These are phyloP conservation scores for Scaptomyza reducta DNA, from an alignment of 2,888 invertebrate genomes.

Conservation along the genomic window DNA sequence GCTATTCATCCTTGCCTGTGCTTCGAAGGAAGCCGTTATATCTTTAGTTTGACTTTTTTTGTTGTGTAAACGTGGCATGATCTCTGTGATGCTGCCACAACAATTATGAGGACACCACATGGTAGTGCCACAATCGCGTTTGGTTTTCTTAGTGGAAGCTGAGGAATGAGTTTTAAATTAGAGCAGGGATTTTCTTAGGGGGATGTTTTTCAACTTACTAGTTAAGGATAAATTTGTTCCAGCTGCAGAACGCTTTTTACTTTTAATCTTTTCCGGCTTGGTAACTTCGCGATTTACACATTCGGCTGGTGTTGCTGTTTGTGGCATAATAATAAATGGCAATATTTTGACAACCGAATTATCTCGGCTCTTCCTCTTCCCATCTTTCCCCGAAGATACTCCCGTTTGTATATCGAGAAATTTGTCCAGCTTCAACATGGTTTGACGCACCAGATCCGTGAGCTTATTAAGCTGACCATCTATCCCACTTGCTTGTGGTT, in stretches of 20 bases:
- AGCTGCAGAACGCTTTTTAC: conserved; percentile 6
- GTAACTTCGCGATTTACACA: too few species aligned
- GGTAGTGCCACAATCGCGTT: conserved; percentile 58
- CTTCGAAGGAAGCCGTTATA: not conserved
- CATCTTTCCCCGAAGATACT: too few species aligned
- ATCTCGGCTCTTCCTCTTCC: too few species aligned
- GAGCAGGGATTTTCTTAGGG: not conserved
- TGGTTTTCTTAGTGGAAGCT: not conserved
- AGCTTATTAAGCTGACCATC: conserved; percentile 16
- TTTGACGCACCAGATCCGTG: conserved; percentile 40
- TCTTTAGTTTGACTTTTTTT: not conserved
- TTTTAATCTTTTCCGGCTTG: not conserved
- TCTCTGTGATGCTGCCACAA: conserved; percentile 3
- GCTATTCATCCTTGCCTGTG: not conserved
- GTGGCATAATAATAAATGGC: conserved; percentile 41
- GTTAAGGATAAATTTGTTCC: not conserved
- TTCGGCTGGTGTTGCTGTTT: not conserved
- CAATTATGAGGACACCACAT: conserved; percentile 62
- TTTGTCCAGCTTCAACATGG: conserved; percentile 44
- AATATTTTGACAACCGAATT: conserved; percentile 24
- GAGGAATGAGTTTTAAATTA: not conserved
- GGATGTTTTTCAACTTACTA: too few species aligned
- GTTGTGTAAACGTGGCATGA: not conserved
- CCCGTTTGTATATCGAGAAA: conserved; percentile 20
- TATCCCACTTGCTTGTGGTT: not conserved